phyloP scores from a whole-genome alignment of 2,888 invertebrate genomes.

The Hipparchia sbordonii region DNA sequence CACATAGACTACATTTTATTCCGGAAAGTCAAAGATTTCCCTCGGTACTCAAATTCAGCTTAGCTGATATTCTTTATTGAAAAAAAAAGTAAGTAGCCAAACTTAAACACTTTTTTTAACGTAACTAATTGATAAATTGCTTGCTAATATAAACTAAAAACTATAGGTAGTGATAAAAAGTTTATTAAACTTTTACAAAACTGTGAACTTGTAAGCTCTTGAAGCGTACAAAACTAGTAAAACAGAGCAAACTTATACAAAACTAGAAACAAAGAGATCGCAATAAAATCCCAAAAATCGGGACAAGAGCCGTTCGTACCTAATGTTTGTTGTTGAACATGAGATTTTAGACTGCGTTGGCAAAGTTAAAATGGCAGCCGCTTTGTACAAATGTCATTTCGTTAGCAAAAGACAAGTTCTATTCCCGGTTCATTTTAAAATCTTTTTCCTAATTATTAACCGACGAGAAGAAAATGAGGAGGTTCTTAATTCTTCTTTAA shows the following conservation, averaged over 20 bases:
- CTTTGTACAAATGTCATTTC: background rate
- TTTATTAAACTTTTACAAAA: background rate
- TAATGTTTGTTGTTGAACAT: constrained; percentile 21
- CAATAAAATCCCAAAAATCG: constrained; percentile 26
- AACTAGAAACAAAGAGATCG: constrained; percentile 31
- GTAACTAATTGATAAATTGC: too few species aligned
- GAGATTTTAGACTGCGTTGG: constrained; percentile 2
- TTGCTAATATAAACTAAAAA: too few species aligned
- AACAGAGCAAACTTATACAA: constrained; percentile 35
- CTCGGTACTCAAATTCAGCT: too few species aligned
- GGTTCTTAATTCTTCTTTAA: too few species aligned
- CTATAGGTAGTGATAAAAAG: too few species aligned
- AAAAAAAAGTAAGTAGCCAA: too few species aligned
- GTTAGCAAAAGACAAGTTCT: background rate
- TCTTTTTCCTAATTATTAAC: background rate
- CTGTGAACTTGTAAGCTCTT: constrained; percentile 29
- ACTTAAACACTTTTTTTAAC: too few species aligned
- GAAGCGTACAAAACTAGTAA: constrained; percentile 30
- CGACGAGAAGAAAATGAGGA: too few species aligned
- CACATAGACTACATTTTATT: too few species aligned
- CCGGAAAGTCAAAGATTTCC: too few species aligned
- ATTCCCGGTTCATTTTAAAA: background rate
- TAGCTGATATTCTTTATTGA: too few species aligned
- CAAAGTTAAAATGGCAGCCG: constrained; percentile 17
- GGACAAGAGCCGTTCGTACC: constrained; percentile 29